phyloP scores from a whole-genome alignment of 2,888 invertebrate genomes.

The Melinaea marsaeus region DNA sequence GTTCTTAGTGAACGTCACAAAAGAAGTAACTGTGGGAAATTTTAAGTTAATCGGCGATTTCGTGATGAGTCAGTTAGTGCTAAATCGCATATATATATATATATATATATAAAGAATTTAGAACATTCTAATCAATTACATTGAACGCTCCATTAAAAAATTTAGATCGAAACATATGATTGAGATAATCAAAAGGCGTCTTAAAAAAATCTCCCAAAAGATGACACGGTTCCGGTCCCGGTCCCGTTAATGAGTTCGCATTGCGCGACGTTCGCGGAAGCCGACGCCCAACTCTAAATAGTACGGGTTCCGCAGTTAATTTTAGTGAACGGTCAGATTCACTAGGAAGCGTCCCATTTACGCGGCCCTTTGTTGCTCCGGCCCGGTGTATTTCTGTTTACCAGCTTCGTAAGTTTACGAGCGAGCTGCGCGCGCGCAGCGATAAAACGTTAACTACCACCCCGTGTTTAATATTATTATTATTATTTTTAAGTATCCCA shows the following conservation, averaged over 20 bases:
- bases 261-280: slow-evolving; percentile 34
- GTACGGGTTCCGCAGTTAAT: slow-evolving; percentile 46
- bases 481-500: too few relatives aligned
- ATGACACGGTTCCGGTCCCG: slow-evolving; percentile 18
- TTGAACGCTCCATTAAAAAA: too few relatives aligned
- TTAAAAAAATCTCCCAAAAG: slow-evolving; percentile 11
- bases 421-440: slow-evolving; percentile 64
- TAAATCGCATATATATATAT: too few relatives aligned
- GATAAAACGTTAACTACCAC: slow-evolving; percentile 59
- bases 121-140: too few relatives aligned
- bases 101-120: too few relatives aligned
- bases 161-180: too few relatives aligned
- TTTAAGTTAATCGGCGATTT: too few relatives aligned
- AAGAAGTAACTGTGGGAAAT: too few relatives aligned
- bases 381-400: slow-evolving; percentile 69
- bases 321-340: slow-evolving; percentile 52
- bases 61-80: too few relatives aligned
- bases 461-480: slow-evolving; percentile 34
- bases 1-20: too few relatives aligned
- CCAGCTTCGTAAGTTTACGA: slow-evolving; percentile 74
- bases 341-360: slow-evolving; percentile 72
- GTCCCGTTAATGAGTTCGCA: slow-evolving; percentile 24
- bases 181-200: slow-evolving; percentile 8
- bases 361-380: slow-evolving; percentile 66
- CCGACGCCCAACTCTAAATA: slow-evolving; percentile 27